Percentiles rank a stretch among this genome's conserved stretches.
Conservation (phyloP, 2,888 invertebrate species). For the Coleophora deauratella region DNA sequence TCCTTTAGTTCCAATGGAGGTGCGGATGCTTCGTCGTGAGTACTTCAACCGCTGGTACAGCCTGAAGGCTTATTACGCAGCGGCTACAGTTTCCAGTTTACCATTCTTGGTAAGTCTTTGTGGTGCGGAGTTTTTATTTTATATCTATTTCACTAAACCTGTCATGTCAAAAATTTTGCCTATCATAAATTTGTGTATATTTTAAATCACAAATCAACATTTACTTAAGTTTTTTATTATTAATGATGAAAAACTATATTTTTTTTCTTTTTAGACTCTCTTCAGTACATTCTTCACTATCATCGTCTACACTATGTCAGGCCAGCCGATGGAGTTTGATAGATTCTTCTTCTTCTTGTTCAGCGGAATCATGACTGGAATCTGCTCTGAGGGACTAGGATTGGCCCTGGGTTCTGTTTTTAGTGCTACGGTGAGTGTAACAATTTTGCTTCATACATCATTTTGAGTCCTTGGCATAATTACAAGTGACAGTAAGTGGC, state of each 20-base stretch:
- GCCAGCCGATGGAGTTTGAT: slow-evolving; percentile 78
- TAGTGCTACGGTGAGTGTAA: slow-evolving; percentile 69
- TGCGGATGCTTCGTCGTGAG: slow-evolving; percentile 73
- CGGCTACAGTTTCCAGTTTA: slow-evolving; percentile 68
- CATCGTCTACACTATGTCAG: slow-evolving; percentile 74
- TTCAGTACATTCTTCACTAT: slow-evolving; percentile 60
- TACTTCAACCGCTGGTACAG: slow-evolving; percentile 81
- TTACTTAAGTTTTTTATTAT: too few relatives aligned
- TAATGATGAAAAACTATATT: too few relatives aligned
- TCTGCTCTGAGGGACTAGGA: slow-evolving; percentile 84
- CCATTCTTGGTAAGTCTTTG: slow-evolving; percentile 69
- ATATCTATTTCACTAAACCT: too few relatives aligned
- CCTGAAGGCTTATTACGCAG: slow-evolving; percentile 76
- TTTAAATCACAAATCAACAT: too few relatives aligned
- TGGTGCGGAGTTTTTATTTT: too few relatives aligned
- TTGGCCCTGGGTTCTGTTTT: slow-evolving; percentile 78
- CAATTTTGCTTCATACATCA: too few relatives aligned
- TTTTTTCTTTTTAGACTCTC: slow-evolving; percentile 41
- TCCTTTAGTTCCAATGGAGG: slow-evolving; percentile 74
- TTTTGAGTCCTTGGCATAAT: too few relatives aligned
- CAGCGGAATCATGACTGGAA: slow-evolving; percentile 72
- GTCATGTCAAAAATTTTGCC: too few relatives aligned
- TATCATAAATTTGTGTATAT: too few relatives aligned
- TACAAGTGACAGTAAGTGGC: too few relatives aligned
- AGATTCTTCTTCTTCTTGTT: slow-evolving; percentile 76